Conservation (phyloP, 2,113 vertebrate species). For the Oreotragus oreotragus region DNA sequence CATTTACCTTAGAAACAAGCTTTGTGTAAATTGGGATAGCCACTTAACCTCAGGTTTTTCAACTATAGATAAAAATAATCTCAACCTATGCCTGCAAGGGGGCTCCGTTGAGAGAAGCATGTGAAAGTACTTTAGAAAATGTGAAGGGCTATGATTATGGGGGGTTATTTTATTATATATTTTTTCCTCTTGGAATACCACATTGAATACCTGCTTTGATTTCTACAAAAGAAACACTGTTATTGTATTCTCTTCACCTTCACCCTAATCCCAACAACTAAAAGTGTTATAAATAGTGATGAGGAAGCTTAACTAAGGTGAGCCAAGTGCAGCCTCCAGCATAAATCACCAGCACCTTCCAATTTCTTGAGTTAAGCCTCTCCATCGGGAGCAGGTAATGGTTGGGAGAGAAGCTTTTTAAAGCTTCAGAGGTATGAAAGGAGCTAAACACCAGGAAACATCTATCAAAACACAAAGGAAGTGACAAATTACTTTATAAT, state of each 20-base stretch:
- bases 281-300: neutral
- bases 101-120: neutral
- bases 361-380: neutral
- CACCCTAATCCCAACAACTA: neutral
- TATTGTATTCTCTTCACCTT: neutral
- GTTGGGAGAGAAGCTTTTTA: neutral
- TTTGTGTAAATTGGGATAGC: neutral
- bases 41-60: neutral
- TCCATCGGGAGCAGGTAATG: neutral
- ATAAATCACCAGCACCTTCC: neutral
- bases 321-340: neutral
- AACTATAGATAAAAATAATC: conserved; percentile 48
- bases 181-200: neutral
- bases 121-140: neutral
- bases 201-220: neutral
- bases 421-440: conserved; percentile 31
- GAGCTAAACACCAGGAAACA: conserved; percentile 60
- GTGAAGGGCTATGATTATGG: neutral
- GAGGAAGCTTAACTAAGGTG: neutral
- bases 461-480: conserved; percentile 54
- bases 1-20: conserved; percentile 13
- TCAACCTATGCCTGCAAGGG: neutral
- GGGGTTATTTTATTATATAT: neutral
- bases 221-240: neutral
- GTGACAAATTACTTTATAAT: conserved; percentile 54